Percentiles rank a stretch among this genome's conserved stretches.
Conservation (phyloP, 2,113 vertebrate genomes). For the Chamaetylas fuelleborni region DNA sequence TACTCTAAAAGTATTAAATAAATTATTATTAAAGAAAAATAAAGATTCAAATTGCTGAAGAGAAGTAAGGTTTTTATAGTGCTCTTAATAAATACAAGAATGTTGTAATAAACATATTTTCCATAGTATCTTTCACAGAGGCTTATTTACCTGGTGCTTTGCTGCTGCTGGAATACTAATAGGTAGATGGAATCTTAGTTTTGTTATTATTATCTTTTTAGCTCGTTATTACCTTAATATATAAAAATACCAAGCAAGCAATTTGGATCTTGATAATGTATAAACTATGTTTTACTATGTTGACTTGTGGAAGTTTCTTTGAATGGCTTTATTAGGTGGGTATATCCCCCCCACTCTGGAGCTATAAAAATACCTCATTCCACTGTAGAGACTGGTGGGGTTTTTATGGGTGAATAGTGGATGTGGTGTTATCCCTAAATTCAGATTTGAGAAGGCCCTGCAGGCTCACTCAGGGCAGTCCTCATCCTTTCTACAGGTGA, state of each 20-base stretch:
- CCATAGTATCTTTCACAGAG: background rate
- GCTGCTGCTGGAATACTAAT: background rate
- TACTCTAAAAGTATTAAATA: background rate
- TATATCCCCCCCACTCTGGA: background rate
- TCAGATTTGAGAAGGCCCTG: accelerated
- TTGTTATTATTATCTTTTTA: background rate
- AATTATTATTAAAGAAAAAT: background rate
- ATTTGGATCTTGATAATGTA: background rate
- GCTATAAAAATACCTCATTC: background rate
- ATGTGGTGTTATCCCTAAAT: accelerated
- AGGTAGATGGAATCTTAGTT: background rate
- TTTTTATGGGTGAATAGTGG: background rate
- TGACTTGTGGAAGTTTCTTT: background rate
- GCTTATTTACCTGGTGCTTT: background rate
- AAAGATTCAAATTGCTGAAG: background rate
- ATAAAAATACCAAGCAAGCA: background rate
- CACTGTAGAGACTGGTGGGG: background rate
- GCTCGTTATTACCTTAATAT: background rate
- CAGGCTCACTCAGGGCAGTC: background rate
- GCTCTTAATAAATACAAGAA: background rate
- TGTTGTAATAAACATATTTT: background rate
- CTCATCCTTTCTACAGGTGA: background rate
- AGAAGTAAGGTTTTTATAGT: background rate
- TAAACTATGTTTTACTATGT: background rate
- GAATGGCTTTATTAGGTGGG: background rate